phyloP scores from a whole-genome alignment of 1,140 invertebrate genomes.

The Penaeus indicus region DNA sequence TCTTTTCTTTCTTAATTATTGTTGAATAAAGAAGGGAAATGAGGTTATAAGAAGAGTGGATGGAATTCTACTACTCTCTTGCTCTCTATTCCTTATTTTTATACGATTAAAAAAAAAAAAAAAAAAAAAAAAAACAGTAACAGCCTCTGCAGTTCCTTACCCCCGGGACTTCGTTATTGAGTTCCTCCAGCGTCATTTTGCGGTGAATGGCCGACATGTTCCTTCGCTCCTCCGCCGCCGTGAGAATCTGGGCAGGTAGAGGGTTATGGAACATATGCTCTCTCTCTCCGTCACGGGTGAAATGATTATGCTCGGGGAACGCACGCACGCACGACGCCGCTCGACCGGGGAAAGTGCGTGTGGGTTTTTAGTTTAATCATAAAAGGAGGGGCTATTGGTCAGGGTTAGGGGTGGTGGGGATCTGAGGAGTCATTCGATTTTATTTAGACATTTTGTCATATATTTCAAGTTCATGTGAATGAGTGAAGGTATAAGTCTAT shows the following conservation, averaged over 20 bases:
- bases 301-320: too few relatives aligned
- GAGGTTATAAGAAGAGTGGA: too few relatives aligned
- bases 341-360: too few relatives aligned
- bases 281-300: background rate
- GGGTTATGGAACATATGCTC: background rate
- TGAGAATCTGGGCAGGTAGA: conserved; percentile 78
- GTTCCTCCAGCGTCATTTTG: conserved; percentile 80
- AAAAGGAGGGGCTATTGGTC: background rate
- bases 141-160: conserved; percentile 41
- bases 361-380: too few relatives aligned
- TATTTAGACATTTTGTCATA: background rate
- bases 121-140: too few relatives aligned
- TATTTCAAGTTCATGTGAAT: background rate
- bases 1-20: too few relatives aligned
- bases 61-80: too few relatives aligned
- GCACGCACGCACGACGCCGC: too few relatives aligned
- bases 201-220: conserved; percentile 86
- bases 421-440: background rate
- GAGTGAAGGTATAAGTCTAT: background rate
- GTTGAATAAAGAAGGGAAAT: too few relatives aligned
- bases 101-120: too few relatives aligned
- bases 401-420: background rate
- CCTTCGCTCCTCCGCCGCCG: conserved; percentile 82
- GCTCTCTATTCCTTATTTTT: too few relatives aligned
- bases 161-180: conserved; percentile 78